Conservation (phyloP, 2,797 vertebrate genomes). For the Tokudaia muenninki region DNA sequence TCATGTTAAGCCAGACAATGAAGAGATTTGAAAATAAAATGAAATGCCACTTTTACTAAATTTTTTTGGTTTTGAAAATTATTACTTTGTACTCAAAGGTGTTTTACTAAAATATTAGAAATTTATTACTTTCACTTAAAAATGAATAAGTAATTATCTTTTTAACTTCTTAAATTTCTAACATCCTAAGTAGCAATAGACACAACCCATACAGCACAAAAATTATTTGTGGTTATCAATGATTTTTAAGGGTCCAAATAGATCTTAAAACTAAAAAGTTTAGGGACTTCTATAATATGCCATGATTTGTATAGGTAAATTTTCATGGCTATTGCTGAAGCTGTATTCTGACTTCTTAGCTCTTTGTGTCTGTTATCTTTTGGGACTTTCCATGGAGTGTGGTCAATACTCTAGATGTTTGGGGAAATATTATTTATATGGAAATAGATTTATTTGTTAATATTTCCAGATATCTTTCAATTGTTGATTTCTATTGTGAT, state of each 20-base stretch:
- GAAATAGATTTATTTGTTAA: background rate
- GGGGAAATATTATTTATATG: background rate
- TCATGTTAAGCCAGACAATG: background rate
- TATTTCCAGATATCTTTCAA: background rate
- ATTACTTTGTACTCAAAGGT: constrained; percentile 36
- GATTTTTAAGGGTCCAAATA: background rate
- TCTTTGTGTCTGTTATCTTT: background rate
- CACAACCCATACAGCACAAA: background rate
- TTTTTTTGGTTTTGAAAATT: constrained; percentile 52
- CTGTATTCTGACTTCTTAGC: background rate
- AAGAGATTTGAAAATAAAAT: constrained; percentile 57
- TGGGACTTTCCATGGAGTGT: background rate
- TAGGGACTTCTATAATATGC: background rate
- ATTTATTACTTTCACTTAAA: constrained; percentile 4
- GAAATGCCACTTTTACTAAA: background rate
- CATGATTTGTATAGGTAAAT: background rate
- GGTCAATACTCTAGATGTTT: background rate
- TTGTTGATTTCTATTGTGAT: background rate
- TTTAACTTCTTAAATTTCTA: constrained; percentile 4
- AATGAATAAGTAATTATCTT: constrained; percentile 13
- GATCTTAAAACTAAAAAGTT: background rate
- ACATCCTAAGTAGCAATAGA: background rate
- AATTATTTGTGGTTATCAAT: background rate
- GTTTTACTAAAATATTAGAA: background rate
- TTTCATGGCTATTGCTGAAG: background rate